Conservation (phyloP, 2,113 vertebrate genomes). For the Abramis brama region DNA sequence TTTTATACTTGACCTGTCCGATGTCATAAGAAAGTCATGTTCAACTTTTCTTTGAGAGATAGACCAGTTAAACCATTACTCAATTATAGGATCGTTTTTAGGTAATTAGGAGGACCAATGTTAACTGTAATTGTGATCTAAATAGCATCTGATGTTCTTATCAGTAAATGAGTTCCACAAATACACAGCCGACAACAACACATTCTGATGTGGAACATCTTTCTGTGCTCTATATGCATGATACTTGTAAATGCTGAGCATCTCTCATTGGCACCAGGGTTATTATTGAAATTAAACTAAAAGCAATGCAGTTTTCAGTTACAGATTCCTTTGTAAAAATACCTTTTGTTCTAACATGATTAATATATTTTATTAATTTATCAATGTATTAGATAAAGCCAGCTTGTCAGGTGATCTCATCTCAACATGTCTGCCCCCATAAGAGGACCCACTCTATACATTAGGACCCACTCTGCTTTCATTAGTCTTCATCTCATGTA, state of each 20-base stretch:
- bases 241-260: background rate
- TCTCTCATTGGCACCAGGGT: background rate
- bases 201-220: background rate
- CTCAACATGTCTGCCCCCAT: background rate
- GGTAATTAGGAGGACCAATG: conserved; percentile 26
- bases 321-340: background rate
- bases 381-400: background rate
- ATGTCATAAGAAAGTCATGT: background rate
- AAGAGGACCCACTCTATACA: background rate
- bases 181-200: background rate
- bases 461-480: background rate
- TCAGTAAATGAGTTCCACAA: conserved; percentile 24
- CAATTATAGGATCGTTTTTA: background rate
- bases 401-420: background rate
- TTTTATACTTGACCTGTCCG: background rate
- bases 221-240: background rate
- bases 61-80: background rate
- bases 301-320: background rate
- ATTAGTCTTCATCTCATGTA: background rate
- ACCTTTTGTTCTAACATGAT: background rate
- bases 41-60: background rate
- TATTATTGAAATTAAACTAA: background rate
- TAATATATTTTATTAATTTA: background rate
- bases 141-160: conserved; percentile 7
- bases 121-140: conserved; percentile 13